phyloP scores from a whole-genome alignment of 2,888 invertebrate species.

The Brachycybe producta region DNA sequence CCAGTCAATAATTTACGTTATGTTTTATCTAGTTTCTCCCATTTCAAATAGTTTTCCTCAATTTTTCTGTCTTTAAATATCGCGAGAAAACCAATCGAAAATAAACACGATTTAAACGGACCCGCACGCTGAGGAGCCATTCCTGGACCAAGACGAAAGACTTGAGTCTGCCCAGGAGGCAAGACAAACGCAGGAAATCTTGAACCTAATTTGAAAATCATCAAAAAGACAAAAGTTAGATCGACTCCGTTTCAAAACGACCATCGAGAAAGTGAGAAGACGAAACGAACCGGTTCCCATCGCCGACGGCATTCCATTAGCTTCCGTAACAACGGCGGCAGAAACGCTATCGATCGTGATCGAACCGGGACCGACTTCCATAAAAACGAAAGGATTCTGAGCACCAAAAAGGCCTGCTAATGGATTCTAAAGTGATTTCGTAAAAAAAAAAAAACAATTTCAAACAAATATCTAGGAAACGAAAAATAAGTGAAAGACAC shows the following conservation, averaged over 20 bases:
- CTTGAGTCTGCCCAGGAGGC: too few species aligned
- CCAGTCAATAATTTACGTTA: too few species aligned
- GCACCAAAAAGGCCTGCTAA: slow-evolving; percentile 16
- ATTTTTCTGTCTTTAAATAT: too few species aligned
- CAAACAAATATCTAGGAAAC: too few species aligned
- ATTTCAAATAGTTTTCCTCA: too few species aligned
- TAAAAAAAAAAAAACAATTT: too few species aligned
- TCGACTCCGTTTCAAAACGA: too few species aligned
- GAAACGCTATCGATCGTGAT: slow-evolving; percentile 39
- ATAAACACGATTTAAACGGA: slow-evolving; percentile 5
- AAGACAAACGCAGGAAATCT: not conserved
- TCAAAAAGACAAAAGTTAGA: not conserved
- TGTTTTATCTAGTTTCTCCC: too few species aligned
- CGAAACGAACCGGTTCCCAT: not conserved
- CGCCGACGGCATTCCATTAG: not conserved
- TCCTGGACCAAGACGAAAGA: not conserved
- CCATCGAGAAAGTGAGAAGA: too few species aligned
- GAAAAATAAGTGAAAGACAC: too few species aligned
- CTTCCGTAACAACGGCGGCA: slow-evolving; percentile 30
- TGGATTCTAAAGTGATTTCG: too few species aligned
- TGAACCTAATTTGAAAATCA: not conserved
- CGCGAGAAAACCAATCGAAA: slow-evolving; percentile 10
- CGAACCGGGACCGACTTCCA: slow-evolving; percentile 41
- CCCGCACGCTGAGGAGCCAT: not conserved
- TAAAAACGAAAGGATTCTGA: slow-evolving; percentile 38